phyloP scores from a whole-genome alignment of 2,888 invertebrate species.

The Lycophotia porphyrea region DNA sequence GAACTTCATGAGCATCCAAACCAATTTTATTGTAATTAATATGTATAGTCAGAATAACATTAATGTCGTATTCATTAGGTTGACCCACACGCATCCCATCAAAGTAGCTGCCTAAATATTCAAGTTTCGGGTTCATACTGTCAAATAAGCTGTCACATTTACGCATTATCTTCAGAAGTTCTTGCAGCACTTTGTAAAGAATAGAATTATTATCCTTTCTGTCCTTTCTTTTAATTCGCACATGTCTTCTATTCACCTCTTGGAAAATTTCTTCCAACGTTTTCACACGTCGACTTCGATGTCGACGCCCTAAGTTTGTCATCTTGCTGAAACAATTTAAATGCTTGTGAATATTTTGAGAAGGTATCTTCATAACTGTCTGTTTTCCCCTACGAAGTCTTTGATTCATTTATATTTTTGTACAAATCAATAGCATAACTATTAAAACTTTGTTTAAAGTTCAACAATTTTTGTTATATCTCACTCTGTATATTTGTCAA shows the following conservation, averaged over 20 bases:
- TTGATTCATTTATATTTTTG: too few relatives aligned
- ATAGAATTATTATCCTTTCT: slow-evolving; percentile 74
- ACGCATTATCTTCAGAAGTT: slow-evolving; percentile 74
- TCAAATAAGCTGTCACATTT: slow-evolving; percentile 72
- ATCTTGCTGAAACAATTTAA: slow-evolving; percentile 62
- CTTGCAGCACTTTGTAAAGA: slow-evolving; percentile 73
- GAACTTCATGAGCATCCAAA: slow-evolving; percentile 67
- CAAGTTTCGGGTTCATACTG: slow-evolving; percentile 77
- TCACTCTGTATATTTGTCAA: too few relatives aligned
- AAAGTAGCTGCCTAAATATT: slow-evolving; percentile 81
- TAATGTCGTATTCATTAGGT: slow-evolving; percentile 81
- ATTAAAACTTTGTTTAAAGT: too few relatives aligned
- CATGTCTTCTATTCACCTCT: slow-evolving; percentile 72
- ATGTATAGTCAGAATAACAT: slow-evolving; percentile 76
- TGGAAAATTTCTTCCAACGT: slow-evolving; percentile 74
- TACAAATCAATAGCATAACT: too few relatives aligned
- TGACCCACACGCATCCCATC: slow-evolving; percentile 80
- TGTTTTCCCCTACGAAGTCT: too few relatives aligned
- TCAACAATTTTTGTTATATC: too few relatives aligned
- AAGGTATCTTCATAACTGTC: not conserved
- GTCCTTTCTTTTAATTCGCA: slow-evolving; percentile 74
- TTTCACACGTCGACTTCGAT: slow-evolving; percentile 52
- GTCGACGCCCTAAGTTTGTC: slow-evolving; percentile 26
- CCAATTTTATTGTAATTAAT: slow-evolving; percentile 76
- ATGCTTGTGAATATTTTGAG: not conserved